Base-by-base conservation (phyloP, 2,888 invertebrate species). In the Drosophila conformis region DNA sequence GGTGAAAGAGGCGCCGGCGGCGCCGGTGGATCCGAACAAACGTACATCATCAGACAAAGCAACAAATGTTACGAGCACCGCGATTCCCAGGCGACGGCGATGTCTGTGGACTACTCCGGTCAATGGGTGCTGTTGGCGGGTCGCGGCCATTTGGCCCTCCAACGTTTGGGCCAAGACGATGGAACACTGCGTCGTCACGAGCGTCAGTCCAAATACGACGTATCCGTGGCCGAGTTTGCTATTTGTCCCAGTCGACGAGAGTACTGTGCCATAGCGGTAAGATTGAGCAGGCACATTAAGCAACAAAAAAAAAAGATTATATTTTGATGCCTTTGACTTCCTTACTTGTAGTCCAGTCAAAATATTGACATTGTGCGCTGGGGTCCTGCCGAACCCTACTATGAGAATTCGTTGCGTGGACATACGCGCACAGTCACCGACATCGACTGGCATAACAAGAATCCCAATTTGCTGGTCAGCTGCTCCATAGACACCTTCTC, bases 401-500 rank as follows among this genome's bases (percentile, higher is more conserved):
- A 96, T 71, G 95, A 95, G 58, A 95, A 96, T 87, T 96, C 96
- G 13, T 93, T 97, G 35, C 95, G 96, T 54, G 96, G 96, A 1
- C 98, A 98, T 89, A 97, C 97, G 0, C 94, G 98, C 75, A 96
- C 97, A 25, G 96, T 98, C 35, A 97, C 97, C 69, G 98, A 98
- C 91, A 95, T 99, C 63, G 98, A 98, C 93, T 99, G 99, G 97
- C 98, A 98, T 90, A 95, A 95, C 58, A 95, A 95, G 90, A 96
- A 97, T 91, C 95, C 96, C 2, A 95, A 96, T 92, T 93, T 96
- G 54, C 92, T 97, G 68, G 97, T 98, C 11, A 98, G 98, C 52
- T 98, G 98, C 91, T 98, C 98, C 6, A 97, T 98, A 62, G 99
- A 99, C 91, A 97, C 98, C 48, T 98, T 96, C 90, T 98, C 98